Base-by-base conservation (phyloP, 2,113 vertebrate species). In the Cairina moschata region DNA sequence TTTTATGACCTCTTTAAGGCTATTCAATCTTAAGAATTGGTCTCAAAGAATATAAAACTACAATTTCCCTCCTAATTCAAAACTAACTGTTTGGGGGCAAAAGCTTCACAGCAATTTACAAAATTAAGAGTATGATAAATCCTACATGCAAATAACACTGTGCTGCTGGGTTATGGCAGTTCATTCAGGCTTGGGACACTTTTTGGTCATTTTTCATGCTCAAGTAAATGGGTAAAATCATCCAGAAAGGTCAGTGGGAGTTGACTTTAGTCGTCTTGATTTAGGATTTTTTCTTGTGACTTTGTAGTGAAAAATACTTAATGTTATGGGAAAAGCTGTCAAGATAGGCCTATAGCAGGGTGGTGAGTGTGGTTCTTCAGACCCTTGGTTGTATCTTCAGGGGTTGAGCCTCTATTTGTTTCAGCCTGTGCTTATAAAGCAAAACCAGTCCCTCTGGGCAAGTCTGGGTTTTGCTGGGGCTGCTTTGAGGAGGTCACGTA, bases 71-170 rank as follows among this genome's bases (percentile, higher is more conserved):
- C 29, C 26, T 67, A 79, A 79, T 62, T 55, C 2, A n/a, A 60
- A 86, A 55, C 14, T 40, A 40, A 42, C 18, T 6, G 13, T 75
- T 22, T 75, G 5, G 10, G 22, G 6, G 52, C 9, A 79, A 83
- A 89, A 80, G 25, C 0, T 0, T 40, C 6, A 15, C 8, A 9
- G 3, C 60, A 48, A 36, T 10, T 67, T 81, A 13, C 0, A 50
- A 76, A 89, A 77, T 28, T 6, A 54, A n/a, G 23, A 20, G 40
- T 1, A 8, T 58, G 3, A 36, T 17, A 60, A 79, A 40, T 52
- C 2, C 20, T 31, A 1, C 17, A 34, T 38, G 22, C 17, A 72
- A 38, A 38, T 34, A 63, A 3, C 25, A 13, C 9, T 69, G 6
- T 17, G 2, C 40, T 34, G 32, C 54, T 89, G 36, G 29, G 54